phyloP scores from a whole-genome alignment of 2,797 vertebrate genomes.

The Enteromius afrohamiltoni region DNA sequence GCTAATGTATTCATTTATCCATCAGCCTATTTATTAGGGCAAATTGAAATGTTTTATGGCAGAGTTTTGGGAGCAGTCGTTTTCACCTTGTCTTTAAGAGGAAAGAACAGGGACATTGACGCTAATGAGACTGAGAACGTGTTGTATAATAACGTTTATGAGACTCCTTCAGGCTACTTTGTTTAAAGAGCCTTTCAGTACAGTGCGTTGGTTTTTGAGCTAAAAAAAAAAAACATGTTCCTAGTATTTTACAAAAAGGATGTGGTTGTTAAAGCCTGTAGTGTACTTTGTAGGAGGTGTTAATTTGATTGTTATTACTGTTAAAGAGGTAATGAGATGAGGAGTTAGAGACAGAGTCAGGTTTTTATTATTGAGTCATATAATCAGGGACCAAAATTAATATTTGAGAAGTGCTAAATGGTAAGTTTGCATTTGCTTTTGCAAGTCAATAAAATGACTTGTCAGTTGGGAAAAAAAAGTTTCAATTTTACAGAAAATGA shows the following conservation, averaged over 20 bases:
- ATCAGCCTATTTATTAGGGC: constrained; percentile 75
- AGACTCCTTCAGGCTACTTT: constrained; percentile 6
- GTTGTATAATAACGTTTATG: background rate
- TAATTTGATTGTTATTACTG: background rate
- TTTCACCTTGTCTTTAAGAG: constrained; percentile 59
- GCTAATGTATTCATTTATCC: constrained; percentile 76
- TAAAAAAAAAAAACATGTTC: background rate
- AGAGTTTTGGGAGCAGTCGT: constrained; percentile 65
- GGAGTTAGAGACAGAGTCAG: background rate
- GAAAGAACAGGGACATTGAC: constrained; percentile 27
- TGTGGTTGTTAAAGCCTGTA: background rate
- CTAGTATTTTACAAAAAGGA: background rate
- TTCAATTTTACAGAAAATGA: background rate
- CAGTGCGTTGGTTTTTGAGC: background rate
- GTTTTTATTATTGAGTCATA: constrained; percentile 17
- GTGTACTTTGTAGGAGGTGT: background rate
- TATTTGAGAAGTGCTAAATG: background rate
- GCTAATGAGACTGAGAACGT: background rate
- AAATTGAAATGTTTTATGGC: constrained; percentile 67
- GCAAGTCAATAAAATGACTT: background rate
- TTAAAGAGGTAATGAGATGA: constrained; percentile 30
- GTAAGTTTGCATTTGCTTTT: background rate
- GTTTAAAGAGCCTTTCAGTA: constrained; percentile 10
- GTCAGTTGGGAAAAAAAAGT: background rate
- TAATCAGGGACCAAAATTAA: background rate